A percentile compares a stretch with the other conserved stretches of the same genome.
These are phyloP conservation scores for Ryuthela nishihirai DNA, from an alignment of 2,888 invertebrate species.

Conservation along the genomic window DNA sequence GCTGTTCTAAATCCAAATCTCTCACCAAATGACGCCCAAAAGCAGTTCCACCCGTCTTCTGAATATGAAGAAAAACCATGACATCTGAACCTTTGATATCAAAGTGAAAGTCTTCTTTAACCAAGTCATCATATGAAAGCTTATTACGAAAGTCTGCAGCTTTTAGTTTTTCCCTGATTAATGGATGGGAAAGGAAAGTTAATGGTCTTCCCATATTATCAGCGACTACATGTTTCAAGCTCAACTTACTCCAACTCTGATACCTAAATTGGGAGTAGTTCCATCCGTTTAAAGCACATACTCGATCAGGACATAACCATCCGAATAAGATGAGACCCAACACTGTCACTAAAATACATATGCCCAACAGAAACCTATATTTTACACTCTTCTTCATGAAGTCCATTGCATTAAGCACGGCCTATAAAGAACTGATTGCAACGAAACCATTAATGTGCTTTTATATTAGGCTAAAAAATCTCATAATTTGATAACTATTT, in stretches of 20 bases:
- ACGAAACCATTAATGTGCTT: too few relatives aligned
- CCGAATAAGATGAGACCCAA: slow-evolving; percentile 25
- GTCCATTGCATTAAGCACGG: slow-evolving; percentile 18
- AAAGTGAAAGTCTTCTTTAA: slow-evolving; percentile 35
- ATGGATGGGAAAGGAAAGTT: slow-evolving; percentile 38
- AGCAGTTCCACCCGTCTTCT: slow-evolving; percentile 96
- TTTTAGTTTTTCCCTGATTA: slow-evolving; percentile 21
- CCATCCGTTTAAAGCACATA: slow-evolving; percentile 33
- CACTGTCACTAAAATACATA: slow-evolving; percentile 28
- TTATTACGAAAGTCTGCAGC: slow-evolving; percentile 11
- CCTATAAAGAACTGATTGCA: too few relatives aligned
- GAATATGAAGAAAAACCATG: slow-evolving; percentile 96
- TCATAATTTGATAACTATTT: too few relatives aligned
- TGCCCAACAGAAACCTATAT: slow-evolving; percentile 30
- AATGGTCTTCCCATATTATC: slow-evolving; percentile 39
- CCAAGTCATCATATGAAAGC: slow-evolving; percentile 34
- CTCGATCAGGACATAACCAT: slow-evolving; percentile 41
- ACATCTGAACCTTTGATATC: slow-evolving; percentile 73
- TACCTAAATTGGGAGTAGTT: slow-evolving; percentile 29
- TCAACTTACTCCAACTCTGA: slow-evolving; percentile 34
- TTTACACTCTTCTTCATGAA: slow-evolving; percentile 34
- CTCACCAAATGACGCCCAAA: slow-evolving; percentile 95
- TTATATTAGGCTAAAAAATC: too few relatives aligned
- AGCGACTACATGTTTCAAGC: slow-evolving; percentile 29
- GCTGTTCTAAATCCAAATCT: slow-evolving; percentile 86